Conservation (phyloP, 2,113 vertebrate species). For the Coptodon rendalli region DNA sequence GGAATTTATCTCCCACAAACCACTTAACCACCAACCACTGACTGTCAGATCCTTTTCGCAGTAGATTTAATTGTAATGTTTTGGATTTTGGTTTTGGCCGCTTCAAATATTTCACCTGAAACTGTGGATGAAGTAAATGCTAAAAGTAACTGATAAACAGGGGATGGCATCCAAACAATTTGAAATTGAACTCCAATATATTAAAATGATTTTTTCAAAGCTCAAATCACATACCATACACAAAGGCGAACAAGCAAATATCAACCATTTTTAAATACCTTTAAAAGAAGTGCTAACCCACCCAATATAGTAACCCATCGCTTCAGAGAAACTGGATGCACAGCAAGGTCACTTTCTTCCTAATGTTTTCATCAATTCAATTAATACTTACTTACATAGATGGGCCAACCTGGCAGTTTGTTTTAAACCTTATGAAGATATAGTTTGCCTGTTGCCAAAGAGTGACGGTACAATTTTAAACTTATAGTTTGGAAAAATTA, state of each 20-base stretch:
- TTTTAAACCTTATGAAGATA: background rate
- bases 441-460: background rate
- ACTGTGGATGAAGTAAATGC: background rate
- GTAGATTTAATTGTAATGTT: background rate
- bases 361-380: background rate
- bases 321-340: background rate
- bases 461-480: background rate
- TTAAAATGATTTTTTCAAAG: background rate
- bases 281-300: background rate
- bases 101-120: background rate
- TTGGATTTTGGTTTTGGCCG: background rate
- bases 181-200: background rate
- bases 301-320: background rate
- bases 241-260: background rate
- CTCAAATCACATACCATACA: background rate
- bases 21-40: background rate
- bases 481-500: background rate
- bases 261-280: background rate
- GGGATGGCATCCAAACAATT: background rate
- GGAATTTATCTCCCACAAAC: background rate
- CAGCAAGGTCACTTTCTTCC: background rate
- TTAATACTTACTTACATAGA: too few relatives aligned
- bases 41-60: background rate
- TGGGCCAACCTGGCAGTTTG: background rate
- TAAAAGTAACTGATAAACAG: background rate